Evolutionary conservation across 1,140 invertebrate genomes (phyloP).

Genomic region (Drosophila melanogaster): Release_6_plus_ISO1_MT NT_033777.3:24175001-24175500

Average conservation of each 20-base stretch:
- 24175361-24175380: no score
- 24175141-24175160: constrained; percentile 13
- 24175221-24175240: neutral
- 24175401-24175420: constrained; percentile 5
- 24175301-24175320: no score
- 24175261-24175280: neutral
- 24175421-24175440: constrained; percentile 10
- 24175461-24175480: constrained; percentile 45
- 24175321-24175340: neutral
- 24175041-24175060: constrained; percentile 74
- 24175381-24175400: constrained; percentile 10
- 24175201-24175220: constrained; percentile 9
- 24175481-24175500: constrained; percentile 63
- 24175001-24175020: constrained; percentile 2
- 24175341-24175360: neutral
- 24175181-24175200: neutral
- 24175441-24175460: constrained; percentile 26
- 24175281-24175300: no score
- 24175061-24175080: constrained; percentile 62
- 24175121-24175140: constrained; percentile 56
- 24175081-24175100: constrained; percentile 52
- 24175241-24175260: neutral
- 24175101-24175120: constrained; percentile 46
- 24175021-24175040: constrained; percentile 60
- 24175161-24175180: constrained; percentile 6